Base-by-base conservation (phyloP, 2,113 vertebrate species). In the Phasianus colchicus region DNA sequence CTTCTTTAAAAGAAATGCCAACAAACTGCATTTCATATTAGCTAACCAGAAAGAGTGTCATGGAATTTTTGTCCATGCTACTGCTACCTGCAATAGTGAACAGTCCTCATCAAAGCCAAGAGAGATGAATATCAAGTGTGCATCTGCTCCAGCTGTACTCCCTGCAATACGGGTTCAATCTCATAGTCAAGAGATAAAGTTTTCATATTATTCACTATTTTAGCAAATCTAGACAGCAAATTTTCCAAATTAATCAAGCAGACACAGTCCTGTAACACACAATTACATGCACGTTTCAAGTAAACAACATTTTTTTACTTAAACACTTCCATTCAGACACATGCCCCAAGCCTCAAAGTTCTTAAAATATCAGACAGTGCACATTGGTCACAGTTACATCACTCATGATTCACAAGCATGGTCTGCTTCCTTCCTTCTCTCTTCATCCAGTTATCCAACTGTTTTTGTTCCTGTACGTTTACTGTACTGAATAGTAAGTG, bases 161-260 rank as follows among this genome's bases (percentile, higher is more conserved):
- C 0, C 0, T 30, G 69, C n/a, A 66, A 52, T 32, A 38, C 0
- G 3, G 47, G 14, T 54, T 42, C 21, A n/a, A 32, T 72, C 40
- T 69, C 13, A 27, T 0, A 34, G 43, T 17, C 43, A 83, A n/a
- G 34, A n/a, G 40, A n/a, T 21, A 34, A 73, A 47, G 25, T 40
- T 61, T 90, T 45, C 58, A 52, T n/a, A 69, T 57, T 17, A 36
- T n/a, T 82, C 45, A 54, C 50, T 60, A 16, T 14, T 79, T 47
- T 43, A 29, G 34, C 11, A 10, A 79, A 24, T 10, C 21, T 11
- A 65, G 40, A 81, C 4, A 58, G 29, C 22, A 85, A 84, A 38
- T n/a, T n/a, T 64, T 27, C 16, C 48, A 48, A 69, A 25, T 82
- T 78, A 85, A 72, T 25, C 21, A 78, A 58, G 58, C 38, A 74